Conservation (phyloP, 2,888 invertebrate species). For the Mythimna lalbum region DNA sequence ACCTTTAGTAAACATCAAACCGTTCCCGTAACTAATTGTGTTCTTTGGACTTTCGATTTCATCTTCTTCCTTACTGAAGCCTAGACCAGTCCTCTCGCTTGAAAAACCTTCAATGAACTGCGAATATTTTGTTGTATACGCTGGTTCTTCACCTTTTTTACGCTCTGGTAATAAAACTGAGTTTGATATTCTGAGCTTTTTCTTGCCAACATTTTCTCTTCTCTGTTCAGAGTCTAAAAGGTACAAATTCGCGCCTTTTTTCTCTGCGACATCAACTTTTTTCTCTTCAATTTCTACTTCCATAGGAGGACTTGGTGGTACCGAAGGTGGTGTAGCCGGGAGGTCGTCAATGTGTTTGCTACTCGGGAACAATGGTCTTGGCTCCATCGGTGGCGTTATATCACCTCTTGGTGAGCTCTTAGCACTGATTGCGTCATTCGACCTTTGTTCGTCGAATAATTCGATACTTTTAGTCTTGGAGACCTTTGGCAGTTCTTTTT, state of each 20-base stretch:
- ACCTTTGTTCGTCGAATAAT: constrained; percentile 69
- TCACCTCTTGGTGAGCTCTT: constrained; percentile 73
- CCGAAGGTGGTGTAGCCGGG: constrained; percentile 61
- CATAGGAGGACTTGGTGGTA: constrained; percentile 65
- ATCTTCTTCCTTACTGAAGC: constrained; percentile 81
- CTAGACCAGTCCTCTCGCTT: constrained; percentile 86
- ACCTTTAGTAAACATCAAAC: constrained; percentile 88
- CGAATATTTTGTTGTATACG: constrained; percentile 87
- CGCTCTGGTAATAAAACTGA: constrained; percentile 82
- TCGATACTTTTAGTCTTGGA: constrained; percentile 73
- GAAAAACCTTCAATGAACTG: constrained; percentile 85
- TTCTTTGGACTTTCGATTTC: constrained; percentile 76
- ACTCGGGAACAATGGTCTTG: constrained; percentile 77
- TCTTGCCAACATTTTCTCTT: constrained; percentile 74
- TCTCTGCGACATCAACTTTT: constrained; percentile 70
- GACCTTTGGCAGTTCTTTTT: constrained; percentile 82
- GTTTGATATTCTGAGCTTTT: constrained; percentile 86
- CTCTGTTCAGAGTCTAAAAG: constrained; percentile 74
- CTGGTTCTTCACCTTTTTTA: constrained; percentile 75
- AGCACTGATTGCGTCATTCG: constrained; percentile 65
- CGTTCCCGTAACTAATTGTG: constrained; percentile 83
- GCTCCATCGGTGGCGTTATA: constrained; percentile 71
- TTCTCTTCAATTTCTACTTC: constrained; percentile 68
- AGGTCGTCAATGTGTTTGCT: constrained; percentile 71
- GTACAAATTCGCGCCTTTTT: constrained; percentile 83